Evolutionary conservation across 1,140 invertebrate genomes (phyloP).

Genomic region (Euwallacea fornicatus): DNA sequence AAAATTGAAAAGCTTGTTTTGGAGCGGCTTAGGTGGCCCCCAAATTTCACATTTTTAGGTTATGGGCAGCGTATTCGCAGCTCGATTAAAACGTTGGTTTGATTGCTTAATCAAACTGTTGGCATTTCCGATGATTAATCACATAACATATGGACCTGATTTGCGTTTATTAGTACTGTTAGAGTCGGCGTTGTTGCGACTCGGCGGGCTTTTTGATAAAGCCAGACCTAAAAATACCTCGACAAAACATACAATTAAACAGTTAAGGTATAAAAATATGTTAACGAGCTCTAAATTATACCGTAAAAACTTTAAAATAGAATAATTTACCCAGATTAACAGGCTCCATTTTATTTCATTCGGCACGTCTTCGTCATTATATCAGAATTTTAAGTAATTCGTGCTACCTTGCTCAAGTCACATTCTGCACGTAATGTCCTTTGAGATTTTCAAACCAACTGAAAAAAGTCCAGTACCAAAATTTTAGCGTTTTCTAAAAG

Average conservation of each 20-base stretch:
- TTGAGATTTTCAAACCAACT: too few species aligned
- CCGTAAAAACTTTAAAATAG: slow-evolving; percentile 9
- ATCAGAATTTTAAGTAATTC: background rate
- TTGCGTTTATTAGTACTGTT: too few species aligned
- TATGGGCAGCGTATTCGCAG: background rate
- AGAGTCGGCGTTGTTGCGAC: too few species aligned
- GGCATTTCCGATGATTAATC: too few species aligned
- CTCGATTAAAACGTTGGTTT: too few species aligned
- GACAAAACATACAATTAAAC: background rate
- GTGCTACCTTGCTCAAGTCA: background rate
- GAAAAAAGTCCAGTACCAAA: too few species aligned
- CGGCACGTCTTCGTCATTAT: slow-evolving; percentile 7
- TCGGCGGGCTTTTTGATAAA: background rate
- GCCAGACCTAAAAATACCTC: slow-evolving; percentile 10
- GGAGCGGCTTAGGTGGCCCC: background rate
- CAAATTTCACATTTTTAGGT: slow-evolving; percentile 14
- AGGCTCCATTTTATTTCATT: background rate
- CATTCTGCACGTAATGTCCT: too few species aligned
- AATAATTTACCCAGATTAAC: slow-evolving; percentile 3
- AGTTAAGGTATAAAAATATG: slow-evolving; percentile 3
- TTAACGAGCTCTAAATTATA: slow-evolving; percentile 11
- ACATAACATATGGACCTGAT: too few species aligned
- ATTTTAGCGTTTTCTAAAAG: too few species aligned
- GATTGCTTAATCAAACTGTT: too few species aligned
- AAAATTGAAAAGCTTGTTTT: slow-evolving; percentile 18